Percentiles rank a stretch among this genome's conserved stretches.
Evolutionary conservation across 2,797 vertebrate genomes (phyloP).

Genomic region (Centropyge bicolor): DNA sequence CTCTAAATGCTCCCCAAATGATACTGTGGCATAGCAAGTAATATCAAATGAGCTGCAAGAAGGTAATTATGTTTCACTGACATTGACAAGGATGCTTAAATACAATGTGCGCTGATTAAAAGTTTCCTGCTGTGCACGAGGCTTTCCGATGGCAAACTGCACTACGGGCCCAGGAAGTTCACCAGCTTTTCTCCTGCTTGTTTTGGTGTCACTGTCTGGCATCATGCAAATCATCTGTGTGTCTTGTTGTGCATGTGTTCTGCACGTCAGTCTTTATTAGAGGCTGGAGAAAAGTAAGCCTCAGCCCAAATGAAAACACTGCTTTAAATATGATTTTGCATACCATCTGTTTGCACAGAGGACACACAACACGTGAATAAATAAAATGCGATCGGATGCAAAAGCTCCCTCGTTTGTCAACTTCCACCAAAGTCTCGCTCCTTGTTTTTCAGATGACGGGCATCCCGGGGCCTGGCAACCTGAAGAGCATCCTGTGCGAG

Average conservation of each 20-base stretch:
- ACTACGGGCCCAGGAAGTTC: neutral
- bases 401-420: constrained; percentile 43
- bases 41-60: constrained; percentile 47
- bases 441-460: constrained; percentile 64
- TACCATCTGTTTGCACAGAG: neutral
- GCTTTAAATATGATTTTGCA: neutral
- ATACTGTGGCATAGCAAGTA: constrained; percentile 27
- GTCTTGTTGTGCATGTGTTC: neutral
- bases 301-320: neutral
- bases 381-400: constrained; percentile 22
- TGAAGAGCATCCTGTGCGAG: constrained; percentile 78
- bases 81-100: constrained; percentile 38
- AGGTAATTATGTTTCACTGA: constrained; percentile 37
- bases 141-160: constrained; percentile 14
- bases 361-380: constrained; percentile 20
- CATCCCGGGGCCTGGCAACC: constrained; percentile 37
- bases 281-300: neutral
- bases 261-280: neutral
- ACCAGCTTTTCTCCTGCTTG: neutral
- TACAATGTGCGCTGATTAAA: constrained; percentile 36
- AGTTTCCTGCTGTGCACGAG: constrained; percentile 6
- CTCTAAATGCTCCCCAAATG: constrained; percentile 35
- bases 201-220: neutral
- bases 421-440: constrained; percentile 14
- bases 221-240: neutral